Conservation (phyloP, 2,888 invertebrate species). For the Tridacna crocea region DNA sequence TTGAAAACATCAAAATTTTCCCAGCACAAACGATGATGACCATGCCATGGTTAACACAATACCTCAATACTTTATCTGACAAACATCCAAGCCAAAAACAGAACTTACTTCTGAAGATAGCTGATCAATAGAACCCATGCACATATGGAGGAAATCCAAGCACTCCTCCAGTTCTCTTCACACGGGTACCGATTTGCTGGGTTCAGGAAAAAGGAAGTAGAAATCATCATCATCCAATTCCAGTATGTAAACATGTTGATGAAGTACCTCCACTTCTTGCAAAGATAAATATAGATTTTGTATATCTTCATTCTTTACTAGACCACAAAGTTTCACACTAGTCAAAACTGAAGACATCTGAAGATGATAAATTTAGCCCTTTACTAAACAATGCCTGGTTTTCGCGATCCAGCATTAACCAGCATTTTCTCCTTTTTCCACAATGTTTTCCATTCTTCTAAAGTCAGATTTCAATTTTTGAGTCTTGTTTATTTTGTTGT, state of each 20-base stretch:
- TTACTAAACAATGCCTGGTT: no score
- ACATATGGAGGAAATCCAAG: constrained; percentile 71
- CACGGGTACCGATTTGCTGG: constrained; percentile 70
- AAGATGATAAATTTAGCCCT: no score
- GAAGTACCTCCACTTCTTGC: constrained; percentile 64
- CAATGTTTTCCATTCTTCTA: background rate
- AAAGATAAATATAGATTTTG: background rate
- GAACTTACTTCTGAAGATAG: constrained; percentile 58
- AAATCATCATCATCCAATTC: constrained; percentile 60
- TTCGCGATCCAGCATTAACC: no score
- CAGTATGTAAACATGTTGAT: constrained; percentile 54
- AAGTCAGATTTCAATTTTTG: no score
- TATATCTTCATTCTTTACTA: no score
- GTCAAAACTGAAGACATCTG: no score
- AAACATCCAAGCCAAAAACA: no score
- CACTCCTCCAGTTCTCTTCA: constrained; percentile 74
- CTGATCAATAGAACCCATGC: constrained; percentile 62
- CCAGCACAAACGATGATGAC: background rate
- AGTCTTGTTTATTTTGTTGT: no score
- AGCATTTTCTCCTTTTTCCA: no score
- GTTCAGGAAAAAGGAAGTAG: constrained; percentile 57
- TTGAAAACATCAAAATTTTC: no score
- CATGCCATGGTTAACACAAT: background rate
- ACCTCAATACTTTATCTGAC: background rate
- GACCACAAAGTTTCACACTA: no score